These are phyloP conservation scores for Mantis religiosa DNA, from an alignment of 2,888 invertebrate species.

Conservation along the genomic window DNA sequence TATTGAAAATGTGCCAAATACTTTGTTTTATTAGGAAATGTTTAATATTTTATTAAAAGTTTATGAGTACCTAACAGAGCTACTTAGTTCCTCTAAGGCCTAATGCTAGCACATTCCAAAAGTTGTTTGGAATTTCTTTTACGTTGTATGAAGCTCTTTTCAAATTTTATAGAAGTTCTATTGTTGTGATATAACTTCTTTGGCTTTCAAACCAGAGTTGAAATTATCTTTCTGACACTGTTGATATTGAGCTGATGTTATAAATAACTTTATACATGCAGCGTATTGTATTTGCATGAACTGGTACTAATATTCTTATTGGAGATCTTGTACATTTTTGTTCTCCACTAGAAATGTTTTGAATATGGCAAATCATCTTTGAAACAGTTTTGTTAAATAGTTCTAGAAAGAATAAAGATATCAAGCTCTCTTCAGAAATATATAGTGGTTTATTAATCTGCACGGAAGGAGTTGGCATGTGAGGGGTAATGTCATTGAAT, in stretches of 20 bases:
- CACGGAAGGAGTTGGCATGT: too few species aligned
- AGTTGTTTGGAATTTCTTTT: background rate
- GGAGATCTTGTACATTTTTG: background rate
- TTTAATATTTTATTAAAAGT: background rate
- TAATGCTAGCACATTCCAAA: background rate
- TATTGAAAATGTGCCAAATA: background rate
- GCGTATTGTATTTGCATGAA: background rate
- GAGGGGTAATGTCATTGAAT: too few species aligned
- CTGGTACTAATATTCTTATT: background rate
- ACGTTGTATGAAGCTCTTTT: background rate
- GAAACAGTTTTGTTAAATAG: too few species aligned
- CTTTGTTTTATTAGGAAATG: background rate
- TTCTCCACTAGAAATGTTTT: too few species aligned
- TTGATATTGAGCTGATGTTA: background rate
- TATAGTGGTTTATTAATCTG: background rate
- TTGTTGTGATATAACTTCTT: background rate
- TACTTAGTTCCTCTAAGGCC: background rate
- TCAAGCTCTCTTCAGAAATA: background rate
- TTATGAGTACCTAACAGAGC: background rate
- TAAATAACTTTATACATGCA: too few species aligned
- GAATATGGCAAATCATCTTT: too few species aligned
- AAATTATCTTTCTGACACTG: background rate
- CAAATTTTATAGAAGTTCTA: background rate
- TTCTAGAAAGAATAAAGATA: background rate
- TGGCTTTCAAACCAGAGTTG: background rate